Base-by-base conservation (phyloP, 1,140 invertebrate genomes). In the Hetaerina americana region DNA sequence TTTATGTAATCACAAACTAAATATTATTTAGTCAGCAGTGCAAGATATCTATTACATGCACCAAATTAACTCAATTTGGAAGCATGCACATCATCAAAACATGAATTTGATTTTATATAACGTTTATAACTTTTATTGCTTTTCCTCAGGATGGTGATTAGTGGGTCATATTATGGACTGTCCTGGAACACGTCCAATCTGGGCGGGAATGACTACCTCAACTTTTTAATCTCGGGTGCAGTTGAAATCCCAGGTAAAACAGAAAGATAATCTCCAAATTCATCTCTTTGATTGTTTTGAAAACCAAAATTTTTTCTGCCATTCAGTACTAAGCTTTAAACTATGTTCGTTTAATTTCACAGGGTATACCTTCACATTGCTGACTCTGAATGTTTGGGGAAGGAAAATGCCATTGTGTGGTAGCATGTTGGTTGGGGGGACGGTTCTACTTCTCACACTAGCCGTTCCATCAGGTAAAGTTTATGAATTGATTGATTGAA, bases 111-210 rank as follows among this genome's bases (percentile, higher is more conserved):
- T n/a, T n/a, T n/a, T n/a, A n/a, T n/a, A n/a, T n/a, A n/a, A n/a
- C n/a, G n/a, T n/a, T 72, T 72, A 66, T 6, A 15, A n/a, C 12
- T 27, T 75, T 73, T 26, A 74, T 73, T 72, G 69, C 75, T n/a
- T n/a, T n/a, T 73, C 80, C 82, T 18, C 75, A 90, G 89, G 90
- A 87, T 92, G 77, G 89, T 90, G 15, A 91, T 89, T 77, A 89
- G 89, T 69, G 87, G 89, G 66, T 88, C 92, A 5, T 94, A 93
- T 78, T 94, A 93, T 75, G 92, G 91, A 0, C 78, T 94, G 5
- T 92, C 91, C 0, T 90, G 92, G 85, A 92, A 91, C 76, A 88
- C 90, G 0, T 88, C 86, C 27, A 88, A 88, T 76, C 83, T 94
- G 49, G 89, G 87, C 25, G 89, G 87, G 24, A 89, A 92, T 77